phyloP scores from a whole-genome alignment of 1,140 invertebrate species.

The Meloidogyne chitwoodi region DNA sequence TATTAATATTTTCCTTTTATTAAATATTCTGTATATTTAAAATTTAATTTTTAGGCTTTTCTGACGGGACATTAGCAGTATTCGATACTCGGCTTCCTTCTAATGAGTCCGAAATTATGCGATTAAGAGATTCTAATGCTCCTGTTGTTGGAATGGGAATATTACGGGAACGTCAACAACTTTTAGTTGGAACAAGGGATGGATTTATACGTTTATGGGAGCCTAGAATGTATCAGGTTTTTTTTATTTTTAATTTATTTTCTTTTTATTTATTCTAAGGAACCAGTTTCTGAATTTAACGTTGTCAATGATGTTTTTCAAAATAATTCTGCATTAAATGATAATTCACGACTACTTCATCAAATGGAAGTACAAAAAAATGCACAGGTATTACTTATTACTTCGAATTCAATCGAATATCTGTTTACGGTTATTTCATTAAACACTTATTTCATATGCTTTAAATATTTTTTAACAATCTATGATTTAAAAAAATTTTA shows the following conservation, averaged over 20 bases:
- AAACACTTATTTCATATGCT: too few relatives aligned
- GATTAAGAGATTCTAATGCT: slow-evolving; percentile 38
- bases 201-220: slow-evolving; percentile 41
- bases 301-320: slow-evolving; percentile 12
- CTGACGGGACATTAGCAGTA: slow-evolving; percentile 45
- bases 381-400: slow-evolving; percentile 8
- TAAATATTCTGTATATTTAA: not conserved
- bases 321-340: not conserved
- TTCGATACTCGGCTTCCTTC: slow-evolving; percentile 37
- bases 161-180: slow-evolving; percentile 8
- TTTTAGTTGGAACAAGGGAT: slow-evolving; percentile 36
- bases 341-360: slow-evolving; percentile 2
- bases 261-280: slow-evolving; percentile 15
- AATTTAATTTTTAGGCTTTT: slow-evolving; percentile 32
- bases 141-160: slow-evolving; percentile 36
- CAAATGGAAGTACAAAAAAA: slow-evolving; percentile 23
- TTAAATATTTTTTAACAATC: too few relatives aligned
- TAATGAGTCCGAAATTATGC: slow-evolving; percentile 37
- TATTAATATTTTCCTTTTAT: not conserved
- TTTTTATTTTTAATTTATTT: slow-evolving; percentile 25
- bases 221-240: slow-evolving; percentile 43
- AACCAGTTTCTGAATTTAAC: slow-evolving; percentile 46
- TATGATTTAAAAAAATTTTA: too few relatives aligned
- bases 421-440: too few relatives aligned
- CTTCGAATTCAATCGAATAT: too few relatives aligned